These are phyloP conservation scores for Scaptomyza polygonia DNA, from an alignment of 2,888 invertebrate species.

Conservation along the genomic window DNA sequence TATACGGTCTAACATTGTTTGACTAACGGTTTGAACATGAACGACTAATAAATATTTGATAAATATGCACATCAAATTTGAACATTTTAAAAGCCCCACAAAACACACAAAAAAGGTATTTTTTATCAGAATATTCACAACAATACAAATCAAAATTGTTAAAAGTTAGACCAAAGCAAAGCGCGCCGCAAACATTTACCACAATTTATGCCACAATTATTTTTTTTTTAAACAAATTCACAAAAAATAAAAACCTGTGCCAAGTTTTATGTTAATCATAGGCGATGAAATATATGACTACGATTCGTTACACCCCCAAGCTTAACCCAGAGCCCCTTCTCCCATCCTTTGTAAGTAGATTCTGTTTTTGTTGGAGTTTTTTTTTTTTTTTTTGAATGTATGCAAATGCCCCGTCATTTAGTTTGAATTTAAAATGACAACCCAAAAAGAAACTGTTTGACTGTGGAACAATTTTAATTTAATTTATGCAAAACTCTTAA, in stretches of 20 bases:
- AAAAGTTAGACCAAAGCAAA: constrained; percentile 27
- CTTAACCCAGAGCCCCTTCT: constrained; percentile 4
- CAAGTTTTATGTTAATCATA: constrained; percentile 52
- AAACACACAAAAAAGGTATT: constrained; percentile 34
- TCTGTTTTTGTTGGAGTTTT: constrained; percentile 34
- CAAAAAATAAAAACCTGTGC: constrained; percentile 27
- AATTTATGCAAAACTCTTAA: constrained; percentile 72
- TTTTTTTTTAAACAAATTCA: constrained; percentile 54
- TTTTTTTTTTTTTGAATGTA: constrained; percentile 39
- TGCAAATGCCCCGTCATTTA: constrained; percentile 65
- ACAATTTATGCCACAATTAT: constrained; percentile 70
- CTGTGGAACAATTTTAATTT: constrained; percentile 51
- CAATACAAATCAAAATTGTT: constrained; percentile 2
- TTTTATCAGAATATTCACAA: constrained; percentile 22
- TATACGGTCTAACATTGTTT: constrained; percentile 28
- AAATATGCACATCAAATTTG: constrained; percentile 60
- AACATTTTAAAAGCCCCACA: too few relatives aligned
- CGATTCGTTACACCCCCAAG: constrained; percentile 23
- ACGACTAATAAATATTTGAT: constrained; percentile 47
- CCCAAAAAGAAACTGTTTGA: constrained; percentile 13
- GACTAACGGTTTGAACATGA: constrained; percentile 35
- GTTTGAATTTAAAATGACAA: constrained; percentile 54
- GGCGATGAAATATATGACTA: constrained; percentile 46
- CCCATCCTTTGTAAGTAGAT: neutral
- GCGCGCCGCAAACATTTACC: constrained; percentile 53